A percentile compares a stretch with the other conserved stretches of the same genome.
These are phyloP conservation scores for Epiblema foenella DNA, from an alignment of 2,888 invertebrate species.

Conservation along the genomic window DNA sequence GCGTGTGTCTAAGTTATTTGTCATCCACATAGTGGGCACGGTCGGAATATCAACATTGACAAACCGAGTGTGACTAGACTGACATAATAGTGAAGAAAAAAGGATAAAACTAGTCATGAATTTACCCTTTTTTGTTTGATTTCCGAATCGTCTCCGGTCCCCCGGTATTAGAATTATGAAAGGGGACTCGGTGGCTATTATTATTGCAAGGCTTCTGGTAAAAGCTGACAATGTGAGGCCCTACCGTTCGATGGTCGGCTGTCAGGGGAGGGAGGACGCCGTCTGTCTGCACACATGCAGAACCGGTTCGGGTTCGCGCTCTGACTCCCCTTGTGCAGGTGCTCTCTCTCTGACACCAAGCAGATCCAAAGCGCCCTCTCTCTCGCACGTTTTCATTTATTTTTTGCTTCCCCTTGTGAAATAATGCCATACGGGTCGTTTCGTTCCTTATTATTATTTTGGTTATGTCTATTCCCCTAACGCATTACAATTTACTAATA, in stretches of 20 bases:
- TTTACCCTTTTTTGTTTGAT: slow-evolving; percentile 40
- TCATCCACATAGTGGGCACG: slow-evolving; percentile 21
- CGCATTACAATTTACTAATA: slow-evolving; percentile 23
- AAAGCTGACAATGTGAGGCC: slow-evolving; percentile 78
- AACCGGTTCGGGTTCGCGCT: slow-evolving; percentile 82
- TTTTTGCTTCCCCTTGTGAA: slow-evolving; percentile 82
- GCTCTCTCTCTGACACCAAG: slow-evolving; percentile 74
- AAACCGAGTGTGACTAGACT: slow-evolving; percentile 42
- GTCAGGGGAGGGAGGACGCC: slow-evolving; percentile 77
- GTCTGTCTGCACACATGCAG: slow-evolving; percentile 81
- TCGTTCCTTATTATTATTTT: slow-evolving; percentile 61
- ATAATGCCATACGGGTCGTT: slow-evolving; percentile 77
- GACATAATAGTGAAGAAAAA: slow-evolving; percentile 43
- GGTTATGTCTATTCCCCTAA: slow-evolving; percentile 63
- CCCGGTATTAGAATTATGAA: slow-evolving; percentile 40
- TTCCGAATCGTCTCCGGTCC: slow-evolving; percentile 11
- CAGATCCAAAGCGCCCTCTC: slow-evolving; percentile 73
- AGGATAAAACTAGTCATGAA: slow-evolving; percentile 37
- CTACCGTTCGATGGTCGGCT: slow-evolving; percentile 77
- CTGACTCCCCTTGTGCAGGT: slow-evolving; percentile 78
- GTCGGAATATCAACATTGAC: slow-evolving; percentile 33
- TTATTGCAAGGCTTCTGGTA: slow-evolving; percentile 77
- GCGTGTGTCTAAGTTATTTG: slow-evolving; percentile 67
- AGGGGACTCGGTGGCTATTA: slow-evolving; percentile 64
- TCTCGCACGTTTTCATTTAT: slow-evolving; percentile 78